Base-by-base conservation (phyloP, 2,113 vertebrate genomes). In the Ailuropoda melanoleuca region DNA sequence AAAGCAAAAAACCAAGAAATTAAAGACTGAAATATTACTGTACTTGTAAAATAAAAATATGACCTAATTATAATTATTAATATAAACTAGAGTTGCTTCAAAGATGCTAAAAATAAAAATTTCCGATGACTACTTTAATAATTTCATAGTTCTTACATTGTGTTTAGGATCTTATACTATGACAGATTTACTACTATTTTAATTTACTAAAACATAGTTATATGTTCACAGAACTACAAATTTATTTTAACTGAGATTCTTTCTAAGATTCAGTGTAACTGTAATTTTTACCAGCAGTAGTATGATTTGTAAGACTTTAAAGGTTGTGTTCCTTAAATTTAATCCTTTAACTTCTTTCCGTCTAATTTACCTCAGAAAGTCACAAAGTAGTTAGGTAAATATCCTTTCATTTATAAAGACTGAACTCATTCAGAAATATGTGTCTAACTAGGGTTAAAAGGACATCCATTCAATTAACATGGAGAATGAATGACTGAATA, bases 211-310 rank as follows among this genome's bases (percentile, higher is more conserved):
- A 97, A 74, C 95, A 93, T 96, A 96, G 89, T 70, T 98, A 80
- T 88, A 91, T 96, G 81, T 95, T 98, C 92, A 90, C 62, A 82
- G 96, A 97, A 89, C 83, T 68, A 92, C 95, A 91, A 97, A 95
- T 98, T 98, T 97, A 98, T 95, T 98, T 66, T 90, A 96, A 95
- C 21, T 96, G 62, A 97, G 97, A 91, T 97, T 96, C 91, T 56
- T 86, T 83, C 50, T 87, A 77, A 84, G 3, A 92, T 93, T 82
- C 3, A 4, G 29, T 62, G 6, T 86, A 86, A 92, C 55, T 84
- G 1, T 60, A 72, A 88, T 68, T 80, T 96, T 93, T 92, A 19
- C 4, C 46, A 85, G 9, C 15, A 58, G 10, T 48, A 23, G 12
- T 84, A 84, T 55, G 85, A 90, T 95, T 91, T 55, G 3, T 48